A percentile compares a stretch with the other conserved stretches of the same genome.
Conservation (phyloP, 2,797 vertebrate genomes). For the Anguilla marmorata region DNA sequence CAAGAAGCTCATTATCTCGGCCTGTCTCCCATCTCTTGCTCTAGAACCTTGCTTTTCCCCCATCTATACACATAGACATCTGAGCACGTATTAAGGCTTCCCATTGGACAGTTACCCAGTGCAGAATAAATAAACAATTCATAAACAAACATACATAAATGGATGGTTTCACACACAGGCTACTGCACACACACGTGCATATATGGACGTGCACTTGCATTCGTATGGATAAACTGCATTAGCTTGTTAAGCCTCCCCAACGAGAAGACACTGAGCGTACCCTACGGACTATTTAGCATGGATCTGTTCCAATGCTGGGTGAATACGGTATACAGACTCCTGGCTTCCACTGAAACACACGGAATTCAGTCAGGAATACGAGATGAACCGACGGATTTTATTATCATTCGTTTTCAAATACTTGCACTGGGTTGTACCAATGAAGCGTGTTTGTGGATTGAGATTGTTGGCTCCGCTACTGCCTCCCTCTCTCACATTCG, state of each 20-base stretch:
- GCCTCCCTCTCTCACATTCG: background rate
- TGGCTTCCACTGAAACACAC: background rate
- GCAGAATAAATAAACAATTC: background rate
- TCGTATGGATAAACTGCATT: background rate
- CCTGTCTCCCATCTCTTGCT: background rate
- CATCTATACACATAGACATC: background rate
- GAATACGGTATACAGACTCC: background rate
- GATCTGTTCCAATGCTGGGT: background rate
- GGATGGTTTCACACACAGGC: background rate
- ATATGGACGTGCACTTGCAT: background rate
- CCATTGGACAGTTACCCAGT: background rate
- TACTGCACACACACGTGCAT: background rate
- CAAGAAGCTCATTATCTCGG: constrained; percentile 2
- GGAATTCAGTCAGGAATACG: constrained; percentile 11
- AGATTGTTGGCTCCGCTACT: background rate
- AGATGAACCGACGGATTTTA: background rate
- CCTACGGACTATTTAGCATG: background rate
- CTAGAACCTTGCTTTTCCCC: background rate
- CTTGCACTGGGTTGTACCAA: background rate
- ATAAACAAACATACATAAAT: background rate
- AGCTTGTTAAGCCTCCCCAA: background rate
- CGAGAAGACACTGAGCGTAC: background rate
- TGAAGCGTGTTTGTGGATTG: background rate
- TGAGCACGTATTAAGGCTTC: background rate
- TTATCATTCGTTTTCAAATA: background rate